Base-by-base conservation (phyloP, 1,140 invertebrate genomes). In the Agraylea sexmaculata region DNA sequence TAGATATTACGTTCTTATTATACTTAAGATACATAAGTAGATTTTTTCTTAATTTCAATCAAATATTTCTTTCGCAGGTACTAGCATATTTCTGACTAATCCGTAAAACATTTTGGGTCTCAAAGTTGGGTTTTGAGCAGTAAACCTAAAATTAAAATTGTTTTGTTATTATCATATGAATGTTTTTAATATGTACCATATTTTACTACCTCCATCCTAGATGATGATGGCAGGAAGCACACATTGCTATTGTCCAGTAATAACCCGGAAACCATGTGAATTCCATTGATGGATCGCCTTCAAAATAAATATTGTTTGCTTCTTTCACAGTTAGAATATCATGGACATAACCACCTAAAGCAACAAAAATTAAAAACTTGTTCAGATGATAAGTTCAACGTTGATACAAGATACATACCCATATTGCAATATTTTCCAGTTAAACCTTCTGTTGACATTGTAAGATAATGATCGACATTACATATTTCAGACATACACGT, bases 201-300 rank as follows among this genome's bases (percentile, higher is more conserved):
- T 16, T 16, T 34, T 34, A 13, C 20, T 28, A 56, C 52, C 44
- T 51, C 81, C 83, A 87, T 16, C 83, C 83, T 44, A 85, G 66
- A 53, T 87, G 83, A 39, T 53, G 55, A 19, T 53, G 46, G 60
- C 83, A 88, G 4, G 49, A 35, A 40, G 54, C 52, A 53, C 84
- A 88, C 33, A 70, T 57, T 8, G 71, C 71, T 36, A 84, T 74
- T 34, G 70, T 79, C 84, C 84, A 87, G 2, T 73, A 68, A 68
- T 74, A 85, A 69, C 83, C 84, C 27, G 84, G 83, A 63, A 87
- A 89, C 86, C 85, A 88, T 43, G 75, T 78, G 59, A 73, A 79
- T 53, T 83, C 73, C 3, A 71, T 73, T 1, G 77, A 78, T 4
- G 79, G 51, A 1, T 55, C 48, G 3, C 68, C 64, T 37, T 62